Evolutionary conservation across 2,113 vertebrate species (phyloP), one percentile per base, ranked within the genome.

Genomic region (Chaetodon trifascialis): DNA sequence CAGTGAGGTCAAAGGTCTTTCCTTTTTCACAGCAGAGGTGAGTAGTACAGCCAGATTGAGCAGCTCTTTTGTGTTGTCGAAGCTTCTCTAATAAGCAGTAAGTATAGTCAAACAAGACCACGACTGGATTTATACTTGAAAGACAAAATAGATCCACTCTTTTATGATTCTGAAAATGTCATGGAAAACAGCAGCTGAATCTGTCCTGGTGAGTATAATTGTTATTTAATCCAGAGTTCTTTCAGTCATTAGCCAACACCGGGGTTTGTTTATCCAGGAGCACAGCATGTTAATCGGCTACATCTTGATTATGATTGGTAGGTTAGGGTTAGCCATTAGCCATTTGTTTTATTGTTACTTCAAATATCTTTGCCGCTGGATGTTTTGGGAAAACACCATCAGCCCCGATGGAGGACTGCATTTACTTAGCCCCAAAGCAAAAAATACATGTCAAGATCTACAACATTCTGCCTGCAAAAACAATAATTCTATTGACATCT

Each of bases 291-390:
- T 94, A 92, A 94, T 94, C 90, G 92, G 85, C 79, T 15, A 25
- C 34, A 70, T 90, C 90, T 90, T 94, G 90, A 92, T 94, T 90
- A 84, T 90, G 88, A 94, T 93, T 91, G 87, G 90, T 86, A n/a
- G n/a, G n/a, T n/a, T n/a, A n/a, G n/a, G n/a, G n/a, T n/a, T n/a
- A n/a, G n/a, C n/a, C 69, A 85, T 85, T 64, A 87, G 69, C 73
- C 83, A 74, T 89, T 87, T 92, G 70, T 82, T 77, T 90, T 90
- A 89, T 91, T 84, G 88, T 88, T 86, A 60, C 73, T 88, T 87
- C 72, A 83, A 84, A 74, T 84, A 85, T 79, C 64, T 86, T 66
- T 49, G 23, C 75, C 75, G 82, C 74, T 40, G 76, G 64, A 80
- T 76, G 66, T 82, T 80, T 63, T 67, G 59, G 46, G 74, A 89